A percentile compares a stretch with the other conserved stretches of the same genome.
These are phyloP conservation scores for Sphaerodactylus townsendi DNA, from an alignment of 2,113 vertebrate genomes.

Conservation along the genomic window DNA sequence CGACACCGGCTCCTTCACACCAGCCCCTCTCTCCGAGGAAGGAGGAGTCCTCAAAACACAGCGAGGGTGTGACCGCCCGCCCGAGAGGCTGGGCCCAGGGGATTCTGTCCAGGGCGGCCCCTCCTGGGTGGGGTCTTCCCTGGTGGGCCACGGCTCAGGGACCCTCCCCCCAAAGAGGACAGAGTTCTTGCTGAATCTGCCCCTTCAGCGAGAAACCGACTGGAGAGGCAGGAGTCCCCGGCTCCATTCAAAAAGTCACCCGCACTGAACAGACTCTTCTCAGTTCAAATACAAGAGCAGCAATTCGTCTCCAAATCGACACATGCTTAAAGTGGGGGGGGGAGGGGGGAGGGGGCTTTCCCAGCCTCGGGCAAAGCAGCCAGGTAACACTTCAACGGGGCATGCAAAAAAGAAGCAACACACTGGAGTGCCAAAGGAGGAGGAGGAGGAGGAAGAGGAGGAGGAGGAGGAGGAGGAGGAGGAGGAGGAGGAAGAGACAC, in stretches of 20 bases:
- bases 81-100: too few species aligned
- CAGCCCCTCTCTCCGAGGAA: not conserved
- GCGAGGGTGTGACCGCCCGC: too few species aligned
- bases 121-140: too few species aligned
- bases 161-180: not conserved
- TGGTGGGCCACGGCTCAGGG: too few species aligned
- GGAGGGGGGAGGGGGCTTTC: constrained; percentile 13
- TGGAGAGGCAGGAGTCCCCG: not conserved
- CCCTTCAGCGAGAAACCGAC: too few species aligned
- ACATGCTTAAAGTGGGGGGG: constrained; percentile 47
- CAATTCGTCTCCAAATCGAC: constrained; percentile 46
- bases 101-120: not conserved
- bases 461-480: constrained; percentile 53
- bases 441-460: too few species aligned
- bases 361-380: not conserved
- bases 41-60: not conserved
- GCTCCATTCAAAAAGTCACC: constrained; percentile 19
- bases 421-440: constrained; percentile 32
- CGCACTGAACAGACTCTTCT: constrained; percentile 65
- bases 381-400: constrained; percentile 11
- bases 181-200: too few species aligned
- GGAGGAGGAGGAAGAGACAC: constrained; percentile 52
- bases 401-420: constrained; percentile 50
- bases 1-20: not conserved
- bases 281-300: constrained; percentile 31